phyloP scores from a whole-genome alignment of 2,113 vertebrate genomes.

The Corythoichthys intestinalis region DNA sequence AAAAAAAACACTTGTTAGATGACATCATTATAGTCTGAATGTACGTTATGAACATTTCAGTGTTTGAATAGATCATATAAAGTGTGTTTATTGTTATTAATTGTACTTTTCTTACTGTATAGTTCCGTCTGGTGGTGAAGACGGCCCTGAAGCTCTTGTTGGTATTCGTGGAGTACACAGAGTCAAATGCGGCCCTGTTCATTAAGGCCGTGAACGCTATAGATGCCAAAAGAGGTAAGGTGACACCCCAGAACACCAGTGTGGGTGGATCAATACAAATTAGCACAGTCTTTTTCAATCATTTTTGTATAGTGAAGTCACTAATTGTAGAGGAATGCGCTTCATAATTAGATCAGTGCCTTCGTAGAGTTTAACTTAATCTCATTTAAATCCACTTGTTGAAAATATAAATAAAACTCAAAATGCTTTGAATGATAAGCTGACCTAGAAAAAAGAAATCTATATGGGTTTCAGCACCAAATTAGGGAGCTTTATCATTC shows the following conservation, averaged over 20 bases:
- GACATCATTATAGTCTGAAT: neutral
- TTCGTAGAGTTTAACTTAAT: neutral
- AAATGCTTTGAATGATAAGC: too few species aligned
- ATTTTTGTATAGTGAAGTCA: conserved; percentile 1
- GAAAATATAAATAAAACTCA: neutral
- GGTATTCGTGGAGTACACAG: conserved; percentile 95
- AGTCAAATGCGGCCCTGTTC: conserved; percentile 81
- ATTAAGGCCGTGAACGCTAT: conserved; percentile 79
- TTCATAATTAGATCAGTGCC: neutral
- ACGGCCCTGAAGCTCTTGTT: conserved; percentile 92
- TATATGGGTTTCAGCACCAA: too few species aligned
- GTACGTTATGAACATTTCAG: neutral
- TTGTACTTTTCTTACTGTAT: conserved; percentile 11
- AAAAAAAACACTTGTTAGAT: conserved; percentile 17
- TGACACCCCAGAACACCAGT: neutral
- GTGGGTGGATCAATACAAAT: neutral
- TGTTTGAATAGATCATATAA: neutral
- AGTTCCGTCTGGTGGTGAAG: conserved; percentile 97
- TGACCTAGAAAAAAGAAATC: too few species aligned
- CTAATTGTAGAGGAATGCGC: neutral
- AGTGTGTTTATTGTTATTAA: neutral
- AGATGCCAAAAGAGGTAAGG: conserved; percentile 83
- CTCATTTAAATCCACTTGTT: neutral
- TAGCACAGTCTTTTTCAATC: neutral
- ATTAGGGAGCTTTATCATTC: neutral